Evolutionary conservation across 1,140 invertebrate species (phyloP), one percentile per base, ranked within the genome.

Genomic region (Wiebesia pumilae): DNA sequence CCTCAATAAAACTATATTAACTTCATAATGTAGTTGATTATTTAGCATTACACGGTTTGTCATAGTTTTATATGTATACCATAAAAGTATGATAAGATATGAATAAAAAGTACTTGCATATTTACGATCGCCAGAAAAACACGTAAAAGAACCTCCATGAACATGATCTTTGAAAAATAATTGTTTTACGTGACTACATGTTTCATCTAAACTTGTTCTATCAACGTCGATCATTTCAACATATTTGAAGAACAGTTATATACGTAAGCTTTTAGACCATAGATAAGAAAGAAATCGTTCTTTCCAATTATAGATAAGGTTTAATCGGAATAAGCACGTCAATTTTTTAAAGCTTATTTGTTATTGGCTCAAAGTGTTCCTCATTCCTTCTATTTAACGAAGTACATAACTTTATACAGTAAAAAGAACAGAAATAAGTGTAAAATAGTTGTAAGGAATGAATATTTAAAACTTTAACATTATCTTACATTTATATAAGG

Each of bases 101-200:
- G 19, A 78, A 81, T 81, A 30, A 88, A 83, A 83, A 81, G 67
- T 62, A 91, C 92, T 92, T 88, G 93, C 93, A 93, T 89, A 89
- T 92, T 93, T 77, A 93, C 87, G 86, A 92, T 87, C 87, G 90
- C 90, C 89, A 93, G 90, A 87, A 92, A 65, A 77, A 90, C 88
- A 33, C 93, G 90, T 75, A 93, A 89, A n/a, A 92, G 79, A 88
- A 93, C 83, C 81, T 93, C 93, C 86, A 84, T 81, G 24, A 87
- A 73, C 86, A 87, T 87, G 71, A 43, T 81, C 80, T 14, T 16
- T 40, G 2, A n/a, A 83, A 67, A 27, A 54, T 67, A 62, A 75
- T 65, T 54, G 30, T 62, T 58, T 73, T 47, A 75, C 62, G 0
- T 40, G 9, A 51, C 7, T 75, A 51, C 58, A 75, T 75, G 43